Base-by-base conservation (phyloP, 2,797 vertebrate species). In the Emys orbicularis region DNA sequence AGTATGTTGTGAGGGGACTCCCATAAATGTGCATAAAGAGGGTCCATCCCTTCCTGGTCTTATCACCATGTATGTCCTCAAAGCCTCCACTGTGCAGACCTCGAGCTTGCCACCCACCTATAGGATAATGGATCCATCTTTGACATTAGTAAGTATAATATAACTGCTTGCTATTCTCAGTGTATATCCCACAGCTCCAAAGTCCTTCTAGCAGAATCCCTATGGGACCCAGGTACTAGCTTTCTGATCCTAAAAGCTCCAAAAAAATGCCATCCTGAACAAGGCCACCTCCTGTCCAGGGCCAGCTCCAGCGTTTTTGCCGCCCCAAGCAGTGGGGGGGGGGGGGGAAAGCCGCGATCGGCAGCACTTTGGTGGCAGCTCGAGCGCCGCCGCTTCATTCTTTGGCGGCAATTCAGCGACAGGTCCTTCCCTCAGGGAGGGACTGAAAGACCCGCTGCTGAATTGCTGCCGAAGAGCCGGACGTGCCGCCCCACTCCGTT, bases 391-490 rank as follows among this genome's bases (percentile, higher is more conserved):
- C 15, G 2, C 50, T 50, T 50, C 50, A 50, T 50, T 50, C 50
- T 50, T 50, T 15, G 15, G 50, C 2, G 2, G 50, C 50, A 50
- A 50, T 50, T 50, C 15, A 5, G 50, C 50, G 15, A 15, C 50
- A 50, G 15, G 50, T 15, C 50, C 50, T 50, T 50, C 50, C 15
- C 50, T 50, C 50, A 16, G 50, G 50, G 50, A 50, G 50, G 50
- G 13, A 50, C 15, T 16, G 50, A 50, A 2, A 5, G 5, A 50
- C 15, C 15, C 15, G 2, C 15, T 2, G 50, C 13, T 15, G 15
- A 50, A 50, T 50, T 50, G 50, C 50, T 50, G 50, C 50, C 15
- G 2, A 50, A 50, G 15, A 50, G 50, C 15, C 2, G 5, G 15
- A 50, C 2, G 50, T 50, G 50, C 50, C 5, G 15, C 50, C 50